phyloP scores from a whole-genome alignment of 2,113 vertebrate species.

The Psammodynastes pulverulentus region DNA sequence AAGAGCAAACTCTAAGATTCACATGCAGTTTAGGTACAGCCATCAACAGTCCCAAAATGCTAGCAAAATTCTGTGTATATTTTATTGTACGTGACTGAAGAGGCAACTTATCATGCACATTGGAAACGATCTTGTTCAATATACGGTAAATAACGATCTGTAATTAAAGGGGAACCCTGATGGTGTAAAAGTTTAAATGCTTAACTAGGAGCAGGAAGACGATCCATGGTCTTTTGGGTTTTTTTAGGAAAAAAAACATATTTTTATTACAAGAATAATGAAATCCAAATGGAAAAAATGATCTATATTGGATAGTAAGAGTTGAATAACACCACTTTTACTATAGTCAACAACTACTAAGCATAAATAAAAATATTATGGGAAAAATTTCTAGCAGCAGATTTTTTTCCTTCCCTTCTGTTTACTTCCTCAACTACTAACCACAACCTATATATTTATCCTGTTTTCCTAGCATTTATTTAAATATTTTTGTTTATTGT shows the following conservation, averaged over 20 bases:
- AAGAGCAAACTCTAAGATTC: neutral
- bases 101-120: neutral
- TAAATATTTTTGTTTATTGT: neutral
- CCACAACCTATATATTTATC: neutral
- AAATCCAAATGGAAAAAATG: neutral
- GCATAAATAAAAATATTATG: neutral
- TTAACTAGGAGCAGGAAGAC: neutral
- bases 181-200: neutral
- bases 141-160: neutral
- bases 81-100: neutral
- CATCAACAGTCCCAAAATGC: neutral
- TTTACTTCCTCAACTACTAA: neutral
- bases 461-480: neutral
- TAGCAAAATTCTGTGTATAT: neutral
- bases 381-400: neutral
- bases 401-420: neutral
- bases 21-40: neutral
- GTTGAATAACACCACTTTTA: neutral
- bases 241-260: neutral
- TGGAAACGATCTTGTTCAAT: neutral
- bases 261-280: neutral
- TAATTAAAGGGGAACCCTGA: neutral
- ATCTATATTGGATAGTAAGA: neutral
- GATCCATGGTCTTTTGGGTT: neutral
- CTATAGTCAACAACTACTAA: neutral